Evolutionary conservation across 1,140 invertebrate genomes (phyloP).

Genomic region (Drosophila arizonae): DNA sequence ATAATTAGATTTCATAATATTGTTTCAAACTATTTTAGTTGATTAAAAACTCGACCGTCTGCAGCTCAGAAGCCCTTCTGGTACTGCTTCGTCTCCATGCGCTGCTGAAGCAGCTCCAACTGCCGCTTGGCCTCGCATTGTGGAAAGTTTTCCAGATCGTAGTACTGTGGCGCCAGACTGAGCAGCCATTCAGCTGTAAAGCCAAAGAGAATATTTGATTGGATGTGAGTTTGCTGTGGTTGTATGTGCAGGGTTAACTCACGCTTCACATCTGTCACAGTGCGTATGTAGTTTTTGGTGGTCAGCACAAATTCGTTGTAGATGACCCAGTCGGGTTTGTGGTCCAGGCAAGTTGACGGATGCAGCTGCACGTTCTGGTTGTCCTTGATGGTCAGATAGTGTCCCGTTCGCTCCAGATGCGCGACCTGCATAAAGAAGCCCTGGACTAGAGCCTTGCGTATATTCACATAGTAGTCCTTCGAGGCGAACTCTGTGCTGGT

Average conservation of each 20-base stretch:
- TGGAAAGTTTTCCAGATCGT: conserved; percentile 98
- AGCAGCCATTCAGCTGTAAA: conserved; percentile 95
- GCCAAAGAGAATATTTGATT: background rate
- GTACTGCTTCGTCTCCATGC: conserved; percentile 93
- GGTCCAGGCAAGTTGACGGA: conserved; percentile 98
- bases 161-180: conserved; percentile 98
- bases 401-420: conserved; percentile 96
- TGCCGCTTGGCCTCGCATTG: conserved; percentile 98
- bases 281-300: conserved; percentile 99
- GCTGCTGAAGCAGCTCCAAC: conserved; percentile 91
- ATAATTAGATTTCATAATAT: conserved; percentile 17
- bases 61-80: conserved; percentile 84
- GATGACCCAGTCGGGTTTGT: conserved; percentile 99
- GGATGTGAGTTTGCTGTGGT: background rate
- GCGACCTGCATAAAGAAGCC: conserved; percentile 99
- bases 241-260: conserved; percentile 80
- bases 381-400: conserved; percentile 99
- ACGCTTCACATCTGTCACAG: conserved; percentile 99
- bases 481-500: conserved; percentile 99
- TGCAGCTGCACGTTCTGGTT: conserved; percentile 99
- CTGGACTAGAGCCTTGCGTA: conserved; percentile 97
- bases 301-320: conserved; percentile 99
- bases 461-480: conserved; percentile 99
- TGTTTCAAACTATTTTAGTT: conserved; percentile 20
- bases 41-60: conserved; percentile 15